A percentile compares a stretch with the other conserved stretches of the same genome.
phyloP scores from a whole-genome alignment of 2,113 vertebrate species.

The Pica pica region DNA sequence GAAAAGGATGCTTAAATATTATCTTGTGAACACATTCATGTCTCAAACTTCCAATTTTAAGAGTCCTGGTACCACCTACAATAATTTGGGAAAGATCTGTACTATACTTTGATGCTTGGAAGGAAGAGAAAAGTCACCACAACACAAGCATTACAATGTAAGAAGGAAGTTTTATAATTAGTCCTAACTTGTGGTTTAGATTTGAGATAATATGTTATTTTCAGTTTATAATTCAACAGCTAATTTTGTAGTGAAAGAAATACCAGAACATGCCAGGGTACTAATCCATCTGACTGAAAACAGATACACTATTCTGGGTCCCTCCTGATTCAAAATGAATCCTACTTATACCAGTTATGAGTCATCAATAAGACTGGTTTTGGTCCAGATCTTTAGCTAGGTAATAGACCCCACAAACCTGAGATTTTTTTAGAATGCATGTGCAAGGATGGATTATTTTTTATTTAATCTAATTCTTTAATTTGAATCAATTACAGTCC shows the following conservation, averaged over 20 bases:
- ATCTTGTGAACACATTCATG: neutral
- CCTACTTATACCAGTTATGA: neutral
- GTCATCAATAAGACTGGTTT: neutral
- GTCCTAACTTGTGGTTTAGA: neutral
- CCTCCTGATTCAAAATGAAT: neutral
- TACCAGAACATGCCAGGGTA: neutral
- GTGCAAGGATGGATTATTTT: neutral
- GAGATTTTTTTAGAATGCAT: neutral
- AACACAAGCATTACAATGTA: neutral
- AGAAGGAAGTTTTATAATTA: neutral
- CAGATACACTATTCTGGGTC: accelerated
- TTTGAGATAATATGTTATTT: neutral
- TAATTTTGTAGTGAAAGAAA: neutral
- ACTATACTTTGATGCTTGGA: neutral
- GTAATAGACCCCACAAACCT: neutral
- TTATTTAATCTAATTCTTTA: neutral
- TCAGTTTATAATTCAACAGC: neutral
- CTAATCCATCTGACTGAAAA: neutral
- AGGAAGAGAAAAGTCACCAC: neutral
- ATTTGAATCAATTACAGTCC: neutral
- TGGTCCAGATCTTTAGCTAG: neutral
- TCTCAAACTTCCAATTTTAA: neutral
- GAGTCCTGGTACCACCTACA: neutral
- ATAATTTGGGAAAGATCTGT: neutral
- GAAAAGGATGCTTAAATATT: neutral